Percentiles rank a stretch among this genome's conserved stretches.
Evolutionary conservation across 2,888 invertebrate genomes (phyloP).

Genomic region (Melanargia galathea): DNA sequence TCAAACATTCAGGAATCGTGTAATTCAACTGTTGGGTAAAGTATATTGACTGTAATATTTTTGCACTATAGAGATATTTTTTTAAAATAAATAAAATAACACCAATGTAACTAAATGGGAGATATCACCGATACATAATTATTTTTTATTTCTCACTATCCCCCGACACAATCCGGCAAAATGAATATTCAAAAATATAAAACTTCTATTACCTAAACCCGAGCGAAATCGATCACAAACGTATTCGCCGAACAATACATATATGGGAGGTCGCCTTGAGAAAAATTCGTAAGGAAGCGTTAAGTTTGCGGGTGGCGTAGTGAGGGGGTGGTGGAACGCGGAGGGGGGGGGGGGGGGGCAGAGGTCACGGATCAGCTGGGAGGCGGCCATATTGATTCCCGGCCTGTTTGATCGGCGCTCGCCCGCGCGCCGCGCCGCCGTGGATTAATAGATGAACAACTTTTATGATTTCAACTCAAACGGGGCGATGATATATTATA

Average conservation of each 20-base stretch:
- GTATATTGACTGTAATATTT: too few relatives aligned
- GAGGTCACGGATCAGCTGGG: slow-evolving; percentile 82
- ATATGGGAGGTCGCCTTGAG: slow-evolving; percentile 41
- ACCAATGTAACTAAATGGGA: too few relatives aligned
- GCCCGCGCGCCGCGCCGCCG: slow-evolving; percentile 58
- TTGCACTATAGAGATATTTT: too few relatives aligned
- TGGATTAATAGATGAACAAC: slow-evolving; percentile 80
- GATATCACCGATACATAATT: too few relatives aligned
- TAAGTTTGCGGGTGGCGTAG: slow-evolving; percentile 57
- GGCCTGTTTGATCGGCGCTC: slow-evolving; percentile 80
- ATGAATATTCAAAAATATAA: slow-evolving; percentile 26
- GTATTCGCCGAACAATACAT: slow-evolving; percentile 36
- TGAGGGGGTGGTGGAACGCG: slow-evolving; percentile 50
- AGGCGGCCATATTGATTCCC: slow-evolving; percentile 82
- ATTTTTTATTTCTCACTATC: neutral
- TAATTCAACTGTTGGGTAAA: too few relatives aligned
- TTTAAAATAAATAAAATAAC: too few relatives aligned
- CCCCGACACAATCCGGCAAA: slow-evolving; percentile 1
- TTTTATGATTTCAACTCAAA: slow-evolving; percentile 82
- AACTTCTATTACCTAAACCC: slow-evolving; percentile 30
- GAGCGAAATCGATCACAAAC: slow-evolving; percentile 34
- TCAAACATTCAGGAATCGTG: too few relatives aligned
- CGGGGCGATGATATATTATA: slow-evolving; percentile 48
- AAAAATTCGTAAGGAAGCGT: slow-evolving; percentile 67
- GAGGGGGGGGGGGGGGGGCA: slow-evolving; percentile 65